Evolutionary conservation across 2,888 invertebrate species (phyloP).

Genomic region (Conus canariensis): DNA sequence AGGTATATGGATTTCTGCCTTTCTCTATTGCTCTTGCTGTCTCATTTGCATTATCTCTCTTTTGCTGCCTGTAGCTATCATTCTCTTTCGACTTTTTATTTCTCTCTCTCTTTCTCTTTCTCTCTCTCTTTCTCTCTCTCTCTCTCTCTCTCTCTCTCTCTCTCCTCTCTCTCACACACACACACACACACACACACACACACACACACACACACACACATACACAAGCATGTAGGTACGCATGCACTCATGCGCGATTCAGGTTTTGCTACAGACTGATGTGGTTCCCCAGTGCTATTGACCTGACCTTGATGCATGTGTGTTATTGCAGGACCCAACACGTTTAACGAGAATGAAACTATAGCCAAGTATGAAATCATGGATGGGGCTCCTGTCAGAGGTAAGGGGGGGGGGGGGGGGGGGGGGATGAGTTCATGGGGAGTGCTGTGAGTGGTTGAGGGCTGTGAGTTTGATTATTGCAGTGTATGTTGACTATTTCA

Average conservation of each 20-base stretch:
- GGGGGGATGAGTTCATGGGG: not conserved
- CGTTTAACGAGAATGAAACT: slow-evolving; percentile 98
- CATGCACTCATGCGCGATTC: not conserved
- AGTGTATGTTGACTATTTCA: too few relatives aligned
- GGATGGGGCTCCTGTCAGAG: slow-evolving; percentile 99
- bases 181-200: slow-evolving; percentile 7
- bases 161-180: not conserved
- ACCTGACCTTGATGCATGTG: not conserved
- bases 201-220: slow-evolving; percentile 13
- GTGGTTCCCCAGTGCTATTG: not conserved
- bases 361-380: slow-evolving; percentile 99
- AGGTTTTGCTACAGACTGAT: too few relatives aligned
- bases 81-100: too few relatives aligned
- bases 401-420: slow-evolving; percentile 79
- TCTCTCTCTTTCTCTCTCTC: not conserved
- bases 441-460: not conserved
- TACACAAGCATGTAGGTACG: not conserved
- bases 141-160: slow-evolving; percentile 9
- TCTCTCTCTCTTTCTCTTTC: too few relatives aligned
- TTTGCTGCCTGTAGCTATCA: not conserved
- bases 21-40: not conserved
- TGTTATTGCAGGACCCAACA: slow-evolving; percentile 87
- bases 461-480: not conserved
- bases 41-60: not conserved
- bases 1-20: too few relatives aligned